Evolutionary conservation across 2,113 vertebrate species (phyloP).

Genomic region (Poecilia latipinna): DNA sequence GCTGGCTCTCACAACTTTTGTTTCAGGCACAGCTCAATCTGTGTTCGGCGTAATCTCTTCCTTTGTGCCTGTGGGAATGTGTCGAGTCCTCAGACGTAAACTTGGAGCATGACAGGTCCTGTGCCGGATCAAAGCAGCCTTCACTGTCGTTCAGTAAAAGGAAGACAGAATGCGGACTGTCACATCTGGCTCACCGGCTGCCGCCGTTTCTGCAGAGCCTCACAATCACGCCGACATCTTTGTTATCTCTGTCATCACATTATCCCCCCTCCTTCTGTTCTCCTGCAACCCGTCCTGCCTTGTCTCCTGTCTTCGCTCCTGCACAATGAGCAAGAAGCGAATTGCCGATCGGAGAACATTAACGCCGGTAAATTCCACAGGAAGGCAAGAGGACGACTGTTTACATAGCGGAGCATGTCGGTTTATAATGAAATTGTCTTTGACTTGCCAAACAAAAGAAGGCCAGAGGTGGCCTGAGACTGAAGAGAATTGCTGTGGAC

Average conservation of each 20-base stretch:
- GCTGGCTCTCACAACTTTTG: conserved; percentile 49
- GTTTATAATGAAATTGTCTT: conserved; percentile 31
- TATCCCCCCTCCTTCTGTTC: conserved; percentile 19
- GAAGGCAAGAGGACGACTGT: conserved; percentile 28
- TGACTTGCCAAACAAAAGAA: conserved; percentile 36
- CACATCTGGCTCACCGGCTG: conserved; percentile 51
- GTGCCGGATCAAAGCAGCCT: conserved; percentile 63
- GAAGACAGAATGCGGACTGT: conserved; percentile 48
- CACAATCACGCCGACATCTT: conserved; percentile 35
- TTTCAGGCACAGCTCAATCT: conserved; percentile 24
- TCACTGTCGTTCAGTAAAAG: conserved; percentile 49
- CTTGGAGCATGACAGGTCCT: conserved; percentile 51
- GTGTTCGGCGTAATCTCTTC: conserved; percentile 3
- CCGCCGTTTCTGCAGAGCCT: conserved; percentile 42
- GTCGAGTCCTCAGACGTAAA: conserved; percentile 31
- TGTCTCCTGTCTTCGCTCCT: conserved; percentile 11
- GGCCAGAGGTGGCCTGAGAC: conserved; percentile 27
- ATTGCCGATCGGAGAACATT: conserved; percentile 14
- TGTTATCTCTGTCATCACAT: conserved; percentile 45
- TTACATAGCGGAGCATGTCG: conserved; percentile 33
- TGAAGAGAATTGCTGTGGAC: conserved; percentile 26
- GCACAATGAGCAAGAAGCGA: conserved; percentile 20
- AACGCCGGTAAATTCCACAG: neutral
- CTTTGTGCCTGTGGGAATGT: conserved; percentile 23
- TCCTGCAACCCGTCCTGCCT: neutral